phyloP scores from a whole-genome alignment of 1,140 invertebrate species.

The Nebria ingens region DNA sequence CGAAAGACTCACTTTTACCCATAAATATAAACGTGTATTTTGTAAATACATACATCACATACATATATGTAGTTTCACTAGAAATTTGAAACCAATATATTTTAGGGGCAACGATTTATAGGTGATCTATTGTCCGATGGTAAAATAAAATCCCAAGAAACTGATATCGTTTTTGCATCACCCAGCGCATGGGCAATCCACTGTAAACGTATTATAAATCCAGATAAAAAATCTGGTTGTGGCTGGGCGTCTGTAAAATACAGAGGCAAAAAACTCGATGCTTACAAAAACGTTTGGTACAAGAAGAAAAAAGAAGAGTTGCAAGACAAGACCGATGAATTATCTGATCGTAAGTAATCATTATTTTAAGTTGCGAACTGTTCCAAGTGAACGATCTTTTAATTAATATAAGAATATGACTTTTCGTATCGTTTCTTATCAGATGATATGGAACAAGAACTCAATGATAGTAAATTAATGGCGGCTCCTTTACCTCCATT shows the following conservation, averaged over 20 bases:
- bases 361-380: background rate
- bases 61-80: no score
- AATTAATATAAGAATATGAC: slow-evolving; percentile 13
- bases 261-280: slow-evolving; percentile 74
- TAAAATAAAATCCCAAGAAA: slow-evolving; percentile 80
- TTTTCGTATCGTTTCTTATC: slow-evolving; percentile 19
- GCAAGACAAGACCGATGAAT: slow-evolving; percentile 37
- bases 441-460: slow-evolving; percentile 42
- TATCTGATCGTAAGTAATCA: slow-evolving; percentile 29
- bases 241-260: slow-evolving; percentile 82
- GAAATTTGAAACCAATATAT: no score
- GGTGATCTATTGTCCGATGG: slow-evolving; percentile 77
- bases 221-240: slow-evolving; percentile 83
- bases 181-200: slow-evolving; percentile 87
- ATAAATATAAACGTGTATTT: no score
- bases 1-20: no score
- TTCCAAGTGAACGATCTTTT: background rate
- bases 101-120: slow-evolving; percentile 76
- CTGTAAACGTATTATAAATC: slow-evolving; percentile 83
- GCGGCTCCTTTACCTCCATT: slow-evolving; percentile 33
- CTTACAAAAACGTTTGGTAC: slow-evolving; percentile 76
- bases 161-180: slow-evolving; percentile 77
- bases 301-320: slow-evolving; percentile 56
- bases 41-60: no score
- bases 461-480: slow-evolving; percentile 15